Conservation (phyloP, 1,140 invertebrate genomes). For the Diorhabda sublineata region DNA sequence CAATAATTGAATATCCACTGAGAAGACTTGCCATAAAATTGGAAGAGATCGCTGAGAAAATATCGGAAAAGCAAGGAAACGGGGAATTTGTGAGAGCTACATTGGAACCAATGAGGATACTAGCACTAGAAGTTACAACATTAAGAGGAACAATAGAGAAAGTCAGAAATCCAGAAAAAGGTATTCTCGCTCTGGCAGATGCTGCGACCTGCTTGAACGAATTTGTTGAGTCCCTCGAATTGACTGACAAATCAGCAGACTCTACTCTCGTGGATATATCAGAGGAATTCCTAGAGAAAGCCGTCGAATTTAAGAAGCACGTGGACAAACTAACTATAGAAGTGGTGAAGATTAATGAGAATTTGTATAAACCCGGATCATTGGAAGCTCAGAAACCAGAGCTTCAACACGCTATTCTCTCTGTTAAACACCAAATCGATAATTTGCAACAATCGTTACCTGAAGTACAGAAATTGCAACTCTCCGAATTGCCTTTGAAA, state of each 20-base stretch:
- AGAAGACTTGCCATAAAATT: too few species aligned
- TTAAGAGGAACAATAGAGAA: conserved; percentile 1
- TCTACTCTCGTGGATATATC: conserved; percentile 7
- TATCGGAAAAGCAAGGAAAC: not conserved
- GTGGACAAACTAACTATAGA: conserved; percentile 19
- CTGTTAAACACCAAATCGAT: conserved; percentile 23
- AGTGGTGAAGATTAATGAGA: conserved; percentile 14
- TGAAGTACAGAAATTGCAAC: conserved; percentile 13
- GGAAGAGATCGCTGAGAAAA: not conserved
- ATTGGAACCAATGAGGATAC: not conserved
- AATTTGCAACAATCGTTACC: conserved; percentile 11
- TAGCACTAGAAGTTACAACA: not conserved
- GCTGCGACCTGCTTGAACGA: conserved; percentile 3
- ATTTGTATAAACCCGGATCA: conserved; percentile 11
- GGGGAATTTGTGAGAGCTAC: not conserved
- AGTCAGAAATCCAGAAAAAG: not conserved
- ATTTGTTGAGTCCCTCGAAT: not conserved
- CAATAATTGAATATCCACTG: too few species aligned
- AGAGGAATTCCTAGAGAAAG: conserved; percentile 10
- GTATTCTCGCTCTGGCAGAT: not conserved
- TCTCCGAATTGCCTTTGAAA: conserved; percentile 21
- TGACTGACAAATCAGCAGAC: not conserved
- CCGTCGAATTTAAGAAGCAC: conserved; percentile 10
- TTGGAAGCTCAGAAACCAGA: conserved; percentile 10
- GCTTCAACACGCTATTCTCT: conserved; percentile 15